These are phyloP conservation scores for Hydrolagus colliei DNA, from an alignment of 2,797 vertebrate genomes.

Conservation along the genomic window DNA sequence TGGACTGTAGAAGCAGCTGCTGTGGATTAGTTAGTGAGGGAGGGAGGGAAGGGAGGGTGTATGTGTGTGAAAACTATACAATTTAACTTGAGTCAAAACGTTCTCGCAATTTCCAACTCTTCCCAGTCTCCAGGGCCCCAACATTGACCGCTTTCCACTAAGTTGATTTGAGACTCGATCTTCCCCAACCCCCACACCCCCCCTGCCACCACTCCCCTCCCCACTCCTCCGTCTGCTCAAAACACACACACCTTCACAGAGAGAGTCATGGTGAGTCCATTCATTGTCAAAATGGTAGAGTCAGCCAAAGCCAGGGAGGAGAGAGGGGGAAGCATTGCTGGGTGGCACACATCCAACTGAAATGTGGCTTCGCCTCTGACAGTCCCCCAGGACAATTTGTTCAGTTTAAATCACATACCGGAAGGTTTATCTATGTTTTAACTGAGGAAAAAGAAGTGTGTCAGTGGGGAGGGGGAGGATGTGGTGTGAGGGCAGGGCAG, in stretches of 20 bases:
- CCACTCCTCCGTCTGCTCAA: too few relatives aligned
- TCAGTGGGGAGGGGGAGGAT: background rate
- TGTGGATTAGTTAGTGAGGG: conserved; percentile 5
- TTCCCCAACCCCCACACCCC: background rate
- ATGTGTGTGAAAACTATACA: background rate
- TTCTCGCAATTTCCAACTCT: conserved; percentile 1
- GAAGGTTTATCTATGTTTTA: background rate
- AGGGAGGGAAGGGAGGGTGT: background rate
- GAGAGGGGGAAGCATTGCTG: background rate
- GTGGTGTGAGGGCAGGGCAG: too few relatives aligned
- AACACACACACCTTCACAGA: too few relatives aligned
- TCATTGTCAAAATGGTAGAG: too few relatives aligned
- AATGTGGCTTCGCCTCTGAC: background rate
- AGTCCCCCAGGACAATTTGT: background rate
- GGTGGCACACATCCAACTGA: background rate
- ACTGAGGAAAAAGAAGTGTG: conserved; percentile 9
- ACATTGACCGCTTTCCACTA: too few relatives aligned
- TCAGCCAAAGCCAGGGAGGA: too few relatives aligned
- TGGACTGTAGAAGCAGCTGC: background rate
- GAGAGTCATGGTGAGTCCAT: background rate
- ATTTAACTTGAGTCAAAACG: background rate
- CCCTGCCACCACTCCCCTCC: background rate
- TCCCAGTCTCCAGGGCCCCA: background rate
- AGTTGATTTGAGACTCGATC: too few relatives aligned
- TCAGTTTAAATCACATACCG: background rate